Evolutionary conservation across 2,797 vertebrate species (phyloP).

Genomic region (Neoniphon sammara): DNA sequence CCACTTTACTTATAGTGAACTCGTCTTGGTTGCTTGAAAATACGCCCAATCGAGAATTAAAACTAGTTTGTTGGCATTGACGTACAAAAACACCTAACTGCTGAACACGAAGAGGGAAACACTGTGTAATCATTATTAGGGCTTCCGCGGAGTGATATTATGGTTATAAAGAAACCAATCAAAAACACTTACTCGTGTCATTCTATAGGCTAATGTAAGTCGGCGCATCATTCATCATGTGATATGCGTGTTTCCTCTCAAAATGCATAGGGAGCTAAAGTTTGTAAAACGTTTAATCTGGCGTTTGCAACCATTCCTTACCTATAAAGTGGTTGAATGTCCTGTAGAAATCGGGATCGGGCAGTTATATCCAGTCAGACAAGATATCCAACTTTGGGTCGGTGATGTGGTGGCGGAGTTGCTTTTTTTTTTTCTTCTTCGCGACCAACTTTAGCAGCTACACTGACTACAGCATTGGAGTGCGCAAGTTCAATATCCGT

Average conservation of each 20-base stretch:
- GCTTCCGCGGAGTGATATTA: background rate
- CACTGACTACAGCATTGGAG: background rate
- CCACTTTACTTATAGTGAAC: background rate
- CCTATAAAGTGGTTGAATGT: conserved; percentile 37
- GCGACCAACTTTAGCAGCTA: conserved; percentile 55
- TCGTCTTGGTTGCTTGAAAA: conserved; percentile 3
- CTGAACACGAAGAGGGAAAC: background rate
- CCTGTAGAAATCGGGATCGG: background rate
- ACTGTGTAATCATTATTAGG: background rate
- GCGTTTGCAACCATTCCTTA: conserved; percentile 33
- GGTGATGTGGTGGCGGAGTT: conserved; percentile 61
- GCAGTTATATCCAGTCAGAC: conserved; percentile 51
- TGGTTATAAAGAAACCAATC: background rate
- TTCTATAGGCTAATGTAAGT: background rate
- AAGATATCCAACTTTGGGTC: conserved; percentile 47
- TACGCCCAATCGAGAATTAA: conserved; percentile 11
- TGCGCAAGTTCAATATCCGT: background rate
- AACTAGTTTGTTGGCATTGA: background rate
- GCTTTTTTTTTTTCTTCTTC: conserved; percentile 11
- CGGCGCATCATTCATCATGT: background rate
- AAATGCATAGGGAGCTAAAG: background rate
- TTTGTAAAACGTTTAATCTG: too few relatives aligned
- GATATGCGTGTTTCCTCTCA: background rate
- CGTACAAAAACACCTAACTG: background rate
- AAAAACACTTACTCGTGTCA: conserved; percentile 3